These are phyloP conservation scores for Rhinichthys osculus DNA, from an alignment of 2,797 vertebrate genomes.

Conservation along the genomic window DNA sequence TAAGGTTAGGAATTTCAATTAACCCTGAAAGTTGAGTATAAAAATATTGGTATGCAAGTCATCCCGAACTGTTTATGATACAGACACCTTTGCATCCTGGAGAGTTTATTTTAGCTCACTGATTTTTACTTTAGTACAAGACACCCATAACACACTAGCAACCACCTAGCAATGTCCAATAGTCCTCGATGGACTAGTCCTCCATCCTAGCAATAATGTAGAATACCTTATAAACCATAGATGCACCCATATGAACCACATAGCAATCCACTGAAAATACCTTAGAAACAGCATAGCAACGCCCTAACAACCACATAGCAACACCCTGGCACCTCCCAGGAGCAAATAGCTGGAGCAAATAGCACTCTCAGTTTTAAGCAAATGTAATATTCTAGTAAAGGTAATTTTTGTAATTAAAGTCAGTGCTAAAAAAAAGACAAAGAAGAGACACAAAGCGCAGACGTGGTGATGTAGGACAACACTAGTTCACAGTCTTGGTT, in stretches of 20 bases:
- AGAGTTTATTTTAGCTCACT: background rate
- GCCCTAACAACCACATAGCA: background rate
- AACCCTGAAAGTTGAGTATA: background rate
- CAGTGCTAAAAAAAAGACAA: conserved; percentile 3
- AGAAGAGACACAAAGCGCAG: background rate
- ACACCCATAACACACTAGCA: background rate
- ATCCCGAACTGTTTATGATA: background rate
- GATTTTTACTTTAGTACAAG: background rate
- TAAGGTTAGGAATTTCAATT: background rate
- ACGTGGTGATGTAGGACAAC: background rate
- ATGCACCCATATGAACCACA: background rate
- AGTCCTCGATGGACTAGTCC: background rate
- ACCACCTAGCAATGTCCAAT: background rate
- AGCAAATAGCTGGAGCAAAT: background rate
- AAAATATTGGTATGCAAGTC: background rate
- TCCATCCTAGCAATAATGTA: background rate
- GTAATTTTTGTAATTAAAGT: background rate
- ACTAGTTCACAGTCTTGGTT: conserved; percentile 9
- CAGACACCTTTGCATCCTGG: background rate
- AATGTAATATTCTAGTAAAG: background rate
- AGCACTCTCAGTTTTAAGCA: background rate
- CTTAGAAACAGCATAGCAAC: background rate
- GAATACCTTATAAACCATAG: background rate
- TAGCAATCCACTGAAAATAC: background rate
- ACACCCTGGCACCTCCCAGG: background rate